Base-by-base conservation (phyloP, 2,797 vertebrate species). In the Vultur gryphus region DNA sequence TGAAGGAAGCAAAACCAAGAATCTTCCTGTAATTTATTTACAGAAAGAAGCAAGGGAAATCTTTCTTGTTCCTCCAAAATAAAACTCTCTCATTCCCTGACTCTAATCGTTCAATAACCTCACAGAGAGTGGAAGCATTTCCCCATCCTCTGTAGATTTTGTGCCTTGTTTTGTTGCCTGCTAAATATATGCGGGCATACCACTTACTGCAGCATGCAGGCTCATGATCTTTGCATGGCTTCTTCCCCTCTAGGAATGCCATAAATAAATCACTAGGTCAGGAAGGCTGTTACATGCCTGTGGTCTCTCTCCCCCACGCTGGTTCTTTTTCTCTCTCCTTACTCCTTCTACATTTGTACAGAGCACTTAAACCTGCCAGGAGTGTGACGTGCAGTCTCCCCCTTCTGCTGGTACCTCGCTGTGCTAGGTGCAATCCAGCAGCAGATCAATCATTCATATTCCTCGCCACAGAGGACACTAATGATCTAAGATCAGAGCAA, bases 181-280 rank as follows among this genome's bases (percentile, higher is more conserved):
- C 89, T 96, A 91, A 88, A 91, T 90, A 37, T 29, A 66, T 13
- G 16, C 37, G 3, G 19, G 84, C 72, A 21, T 28, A 58, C 11
- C 81, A 46, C 66, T 89, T 76, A 69, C 35, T 76, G 91, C 87
- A 86, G 81, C 82, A 26, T 10, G 35, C 87, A 78, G 72, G 76
- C 97, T 96, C 51, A 4, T 72, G 97, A 70, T 93, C 89, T 65
- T 94, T 93, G 93, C 92, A 75, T 77, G 82, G 89, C 58, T 93
- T 69, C 87, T 78, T 87, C 81, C 89, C 92, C 95, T 94, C 92
- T 41, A 96, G 97, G 92, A 97, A 76, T 33, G 31, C 93, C 94
- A 92, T 91, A 92, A 97, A 97, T 97, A 96, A 96, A 97, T 88
- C 95, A 96, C 76, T 33, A 66, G 92, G 90, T 86, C 92, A 70